Evolutionary conservation across 92 coral and sea anemone genomes (phyloP).

Genomic region (Phenganax stokvisi): DNA sequence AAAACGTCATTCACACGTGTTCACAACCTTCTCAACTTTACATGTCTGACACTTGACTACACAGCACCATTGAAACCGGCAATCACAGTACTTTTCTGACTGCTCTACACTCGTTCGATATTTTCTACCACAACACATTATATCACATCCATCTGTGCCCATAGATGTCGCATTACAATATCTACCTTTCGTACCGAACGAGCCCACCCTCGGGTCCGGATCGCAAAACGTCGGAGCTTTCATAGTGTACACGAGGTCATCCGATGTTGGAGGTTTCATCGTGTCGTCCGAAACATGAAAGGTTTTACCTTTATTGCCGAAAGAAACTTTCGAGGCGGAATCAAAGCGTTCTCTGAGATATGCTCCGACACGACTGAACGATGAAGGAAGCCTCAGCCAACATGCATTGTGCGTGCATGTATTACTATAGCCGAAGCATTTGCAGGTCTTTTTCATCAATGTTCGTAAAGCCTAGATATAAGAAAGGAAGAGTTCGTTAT

Average conservation of each 20-base stretch:
- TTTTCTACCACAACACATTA: slow-evolving; percentile 86
- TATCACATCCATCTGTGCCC: slow-evolving; percentile 90
- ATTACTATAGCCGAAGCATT: slow-evolving; percentile 86
- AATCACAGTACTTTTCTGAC: slow-evolving; percentile 61
- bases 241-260: slow-evolving; percentile 77
- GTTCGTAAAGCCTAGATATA: slow-evolving; percentile 67
- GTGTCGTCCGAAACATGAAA: slow-evolving; percentile 63
- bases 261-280: slow-evolving; percentile 63
- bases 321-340: slow-evolving; percentile 93
- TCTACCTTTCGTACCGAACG: slow-evolving; percentile 86
- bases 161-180: slow-evolving; percentile 79
- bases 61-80: slow-evolving; percentile 84
- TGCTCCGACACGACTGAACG: slow-evolving; percentile 66
- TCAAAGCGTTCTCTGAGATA: slow-evolving; percentile 78
- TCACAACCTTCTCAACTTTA: slow-evolving; percentile 47
- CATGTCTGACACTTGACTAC: slow-evolving; percentile 82
- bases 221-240: slow-evolving; percentile 84
- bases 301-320: slow-evolving; percentile 47
- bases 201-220: slow-evolving; percentile 67
- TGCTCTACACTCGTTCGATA: slow-evolving; percentile 62
- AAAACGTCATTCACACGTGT: slow-evolving; percentile 44
- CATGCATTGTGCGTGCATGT: slow-evolving; percentile 89
- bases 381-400: slow-evolving; percentile 73
- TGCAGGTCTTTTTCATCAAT: slow-evolving; percentile 73
- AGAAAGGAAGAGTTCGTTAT: not conserved